A percentile compares a stretch with the other conserved stretches of the same genome.
Evolutionary conservation across 2,888 invertebrate genomes (phyloP).

Genomic region (Elmis aenea): DNA sequence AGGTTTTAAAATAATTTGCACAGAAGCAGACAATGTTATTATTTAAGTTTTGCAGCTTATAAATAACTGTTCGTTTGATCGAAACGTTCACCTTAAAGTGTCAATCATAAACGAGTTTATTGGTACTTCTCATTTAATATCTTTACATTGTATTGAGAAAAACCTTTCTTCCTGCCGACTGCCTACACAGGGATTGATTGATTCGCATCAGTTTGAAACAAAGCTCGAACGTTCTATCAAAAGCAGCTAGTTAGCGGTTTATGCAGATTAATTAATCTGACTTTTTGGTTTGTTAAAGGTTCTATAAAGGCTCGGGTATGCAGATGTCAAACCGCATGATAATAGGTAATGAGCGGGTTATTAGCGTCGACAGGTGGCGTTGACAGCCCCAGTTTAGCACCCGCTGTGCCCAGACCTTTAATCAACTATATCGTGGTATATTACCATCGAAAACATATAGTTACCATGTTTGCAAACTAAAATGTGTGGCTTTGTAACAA

Average conservation of each 20-base stretch:
- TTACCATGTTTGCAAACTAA: no score
- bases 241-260: conserved; percentile 40
- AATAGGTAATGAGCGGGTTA: conserved; percentile 44
- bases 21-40: no score
- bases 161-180: background rate
- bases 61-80: no score
- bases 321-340: conserved; percentile 39
- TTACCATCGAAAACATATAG: no score
- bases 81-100: no score
- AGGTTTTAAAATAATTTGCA: no score
- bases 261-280: conserved; percentile 41
- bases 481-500: no score
- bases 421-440: conserved; percentile 28
- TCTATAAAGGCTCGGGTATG: conserved; percentile 36
- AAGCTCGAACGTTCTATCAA: conserved; percentile 31
- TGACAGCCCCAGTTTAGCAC: conserved; percentile 35
- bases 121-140: no score
- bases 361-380: conserved; percentile 39
- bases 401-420: conserved; percentile 31
- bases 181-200: background rate
- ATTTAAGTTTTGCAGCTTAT: no score
- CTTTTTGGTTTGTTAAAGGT: conserved; percentile 41
- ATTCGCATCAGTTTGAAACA: background rate
- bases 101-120: no score
- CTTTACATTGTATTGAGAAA: conserved; percentile 12